phyloP scores from a whole-genome alignment of 2,113 vertebrate genomes.

The Myanophis thanlyinensis region DNA sequence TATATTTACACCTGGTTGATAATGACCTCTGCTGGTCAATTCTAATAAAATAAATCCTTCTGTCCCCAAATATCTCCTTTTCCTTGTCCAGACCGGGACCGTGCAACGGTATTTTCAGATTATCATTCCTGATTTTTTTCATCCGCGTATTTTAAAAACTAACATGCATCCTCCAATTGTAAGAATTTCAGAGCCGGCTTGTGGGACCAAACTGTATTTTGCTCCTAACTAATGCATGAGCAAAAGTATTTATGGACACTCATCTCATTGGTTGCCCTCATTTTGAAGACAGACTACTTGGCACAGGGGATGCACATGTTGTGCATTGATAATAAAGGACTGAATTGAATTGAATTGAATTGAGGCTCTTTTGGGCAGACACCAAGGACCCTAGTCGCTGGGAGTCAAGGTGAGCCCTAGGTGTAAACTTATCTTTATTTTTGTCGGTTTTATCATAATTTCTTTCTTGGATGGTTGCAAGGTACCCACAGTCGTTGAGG shows the following conservation, averaged over 20 bases:
- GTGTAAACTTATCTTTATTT: neutral
- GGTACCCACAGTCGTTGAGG: neutral
- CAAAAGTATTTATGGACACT: neutral
- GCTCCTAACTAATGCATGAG: neutral
- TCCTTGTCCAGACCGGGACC: neutral
- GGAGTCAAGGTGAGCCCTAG: neutral
- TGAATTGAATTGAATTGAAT: too few species aligned
- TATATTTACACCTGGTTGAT: neutral
- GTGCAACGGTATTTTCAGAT: neutral
- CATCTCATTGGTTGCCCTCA: neutral
- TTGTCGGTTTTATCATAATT: neutral
- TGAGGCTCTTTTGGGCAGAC: neutral
- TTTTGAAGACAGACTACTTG: neutral
- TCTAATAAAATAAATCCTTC: constrained; percentile 7
- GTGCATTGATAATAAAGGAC: too few species aligned
- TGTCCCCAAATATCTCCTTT: neutral
- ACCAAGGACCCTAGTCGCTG: neutral
- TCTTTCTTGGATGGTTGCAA: neutral
- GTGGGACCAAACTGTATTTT: neutral
- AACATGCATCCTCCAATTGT: neutral
- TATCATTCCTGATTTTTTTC: neutral
- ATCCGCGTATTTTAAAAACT: neutral
- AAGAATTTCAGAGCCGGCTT: neutral
- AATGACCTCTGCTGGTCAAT: constrained; percentile 68
- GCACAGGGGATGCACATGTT: too few species aligned